Base-by-base conservation (phyloP, 2,888 invertebrate genomes). In the Drosophila phalerata region DNA sequence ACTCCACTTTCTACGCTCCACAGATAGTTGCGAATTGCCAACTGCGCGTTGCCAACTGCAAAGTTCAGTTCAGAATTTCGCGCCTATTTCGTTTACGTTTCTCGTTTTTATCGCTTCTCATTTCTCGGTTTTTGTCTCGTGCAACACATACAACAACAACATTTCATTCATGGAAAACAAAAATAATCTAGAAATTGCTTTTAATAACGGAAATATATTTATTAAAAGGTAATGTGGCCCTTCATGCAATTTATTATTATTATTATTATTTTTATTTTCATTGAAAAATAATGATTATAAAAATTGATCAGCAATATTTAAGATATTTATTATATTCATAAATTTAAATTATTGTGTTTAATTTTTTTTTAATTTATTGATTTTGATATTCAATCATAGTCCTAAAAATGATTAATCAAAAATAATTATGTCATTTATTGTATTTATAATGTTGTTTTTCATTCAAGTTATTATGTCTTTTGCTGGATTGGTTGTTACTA, bases 191-290 rank as follows among this genome's bases (percentile, higher is more conserved):
- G 92, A 92, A 90, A 92, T 92, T 89, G 92, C 92, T 81, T 90
- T 92, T 90, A 92, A 92, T 90, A 92, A 92, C 90, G 92, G 91
- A 83, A 91, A 90, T 92, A 91, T 92, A 85, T 92, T 92, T 91
- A 90, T 90, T 81, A 92, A 91, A 92, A 92, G 92, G 92, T 92
- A 92, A 91, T 79, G 72, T 77, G 66, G 40, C 60, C 40, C 65
- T 68, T 77, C 34, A 45, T 55, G 51, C 42, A 56, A 63, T 55
- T 61, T 61, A 28, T 47, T 51, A 19, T 28, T 28, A 28, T 28
- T 28, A 28, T 28, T 28, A 8, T 28, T 28, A 8, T 52, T 22
- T 40, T 42, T 5, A 15, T 11, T 1, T 52, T 40, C 17, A 30
- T 8, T 19, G 30, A 10, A 52, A 42, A 1, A 8, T 32, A 57